phyloP scores from a whole-genome alignment of 2,888 invertebrate species.

The Drosophila siamana region DNA sequence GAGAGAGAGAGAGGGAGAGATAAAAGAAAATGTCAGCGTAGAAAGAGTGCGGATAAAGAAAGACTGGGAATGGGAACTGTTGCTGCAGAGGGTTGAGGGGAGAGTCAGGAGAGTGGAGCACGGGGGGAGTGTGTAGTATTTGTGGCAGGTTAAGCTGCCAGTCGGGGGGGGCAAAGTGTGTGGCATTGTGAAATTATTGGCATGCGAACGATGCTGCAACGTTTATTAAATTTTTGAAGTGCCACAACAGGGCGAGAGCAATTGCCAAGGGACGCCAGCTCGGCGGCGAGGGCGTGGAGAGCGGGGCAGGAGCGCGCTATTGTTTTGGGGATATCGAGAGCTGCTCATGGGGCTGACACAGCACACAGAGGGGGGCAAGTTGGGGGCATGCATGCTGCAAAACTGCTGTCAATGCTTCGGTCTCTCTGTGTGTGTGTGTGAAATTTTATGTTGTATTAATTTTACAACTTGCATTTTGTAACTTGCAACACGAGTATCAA shows the following conservation, averaged over 20 bases:
- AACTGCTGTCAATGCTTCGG: constrained; percentile 26
- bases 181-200: constrained; percentile 70
- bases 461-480: constrained; percentile 70
- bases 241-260: constrained; percentile 49
- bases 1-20: too few species aligned
- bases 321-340: constrained; percentile 15
- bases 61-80: too few species aligned
- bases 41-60: not conserved
- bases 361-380: not conserved
- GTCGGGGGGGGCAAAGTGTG: constrained; percentile 21
- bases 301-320: not conserved
- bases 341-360: constrained; percentile 7
- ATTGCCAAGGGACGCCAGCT: constrained; percentile 8
- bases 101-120: not conserved
- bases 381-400: constrained; percentile 29
- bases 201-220: constrained; percentile 79
- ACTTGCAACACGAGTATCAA: constrained; percentile 43
- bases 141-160: constrained; percentile 2
- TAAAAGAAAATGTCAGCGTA: not conserved
- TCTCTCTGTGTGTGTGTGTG: constrained; percentile 26
- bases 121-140: not conserved
- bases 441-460: constrained; percentile 73
- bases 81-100: too few species aligned
- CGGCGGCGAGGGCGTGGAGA: too few species aligned
- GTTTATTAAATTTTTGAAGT: constrained; percentile 81